Conservation (phyloP, 2,888 invertebrate species). For the Drosophila acutilabella region DNA sequence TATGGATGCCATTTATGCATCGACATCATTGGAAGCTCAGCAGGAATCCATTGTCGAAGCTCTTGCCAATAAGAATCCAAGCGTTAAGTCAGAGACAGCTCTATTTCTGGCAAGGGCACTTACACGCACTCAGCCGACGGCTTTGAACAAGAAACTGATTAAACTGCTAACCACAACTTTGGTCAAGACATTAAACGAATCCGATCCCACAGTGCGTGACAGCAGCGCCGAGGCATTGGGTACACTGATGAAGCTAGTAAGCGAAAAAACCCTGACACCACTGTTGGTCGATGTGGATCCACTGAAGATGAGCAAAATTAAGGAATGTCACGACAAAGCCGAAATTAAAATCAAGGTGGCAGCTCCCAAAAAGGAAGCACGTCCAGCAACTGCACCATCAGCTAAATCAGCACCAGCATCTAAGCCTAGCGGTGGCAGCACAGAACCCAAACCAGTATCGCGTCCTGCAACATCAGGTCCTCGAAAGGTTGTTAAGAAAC, state of each 20-base stretch:
- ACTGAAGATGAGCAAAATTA: slow-evolving; percentile 96
- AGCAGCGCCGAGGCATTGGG: slow-evolving; percentile 97
- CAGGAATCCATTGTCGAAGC: slow-evolving; percentile 94
- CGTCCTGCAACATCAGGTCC: slow-evolving; percentile 78
- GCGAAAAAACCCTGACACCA: slow-evolving; percentile 94
- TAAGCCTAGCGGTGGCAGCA: slow-evolving; percentile 78
- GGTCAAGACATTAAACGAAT: slow-evolving; percentile 88
- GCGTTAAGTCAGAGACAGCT: slow-evolving; percentile 94
- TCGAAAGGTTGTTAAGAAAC: slow-evolving; percentile 43
- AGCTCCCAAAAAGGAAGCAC: slow-evolving; percentile 87
- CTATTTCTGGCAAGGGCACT: slow-evolving; percentile 93
- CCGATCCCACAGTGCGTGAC: slow-evolving; percentile 96
- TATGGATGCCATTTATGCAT: slow-evolving; percentile 93
- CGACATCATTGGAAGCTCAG: slow-evolving; percentile 93
- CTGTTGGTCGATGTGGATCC: slow-evolving; percentile 95
- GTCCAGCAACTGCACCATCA: slow-evolving; percentile 83
- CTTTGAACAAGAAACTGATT: slow-evolving; percentile 94
- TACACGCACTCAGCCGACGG: slow-evolving; percentile 91
- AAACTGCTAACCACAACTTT: slow-evolving; percentile 92
- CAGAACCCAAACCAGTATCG: slow-evolving; percentile 80
- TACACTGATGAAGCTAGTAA: slow-evolving; percentile 96
- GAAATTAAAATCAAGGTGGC: slow-evolving; percentile 91
- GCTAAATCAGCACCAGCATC: slow-evolving; percentile 81
- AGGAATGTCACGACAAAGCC: slow-evolving; percentile 97
- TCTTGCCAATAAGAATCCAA: slow-evolving; percentile 96